Conservation (phyloP, 2,113 vertebrate species). For the Agapornis roseicollis region DNA sequence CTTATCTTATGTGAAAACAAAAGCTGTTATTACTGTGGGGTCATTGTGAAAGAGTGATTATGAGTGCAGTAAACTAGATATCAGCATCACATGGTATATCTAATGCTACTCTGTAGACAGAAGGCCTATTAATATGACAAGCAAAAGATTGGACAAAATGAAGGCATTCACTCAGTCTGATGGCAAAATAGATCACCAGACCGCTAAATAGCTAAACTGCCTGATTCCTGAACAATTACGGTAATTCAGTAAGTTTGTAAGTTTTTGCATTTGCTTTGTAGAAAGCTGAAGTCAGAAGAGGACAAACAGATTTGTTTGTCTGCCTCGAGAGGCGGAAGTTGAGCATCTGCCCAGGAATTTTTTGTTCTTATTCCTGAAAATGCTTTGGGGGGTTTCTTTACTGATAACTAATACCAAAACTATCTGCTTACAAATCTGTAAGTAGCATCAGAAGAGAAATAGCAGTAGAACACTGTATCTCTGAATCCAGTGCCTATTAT, state of each 20-base stretch:
- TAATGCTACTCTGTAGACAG: conserved; percentile 20
- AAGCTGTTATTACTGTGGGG: conserved; percentile 15
- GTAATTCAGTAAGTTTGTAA: conserved; percentile 19
- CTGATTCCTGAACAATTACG: conserved; percentile 1
- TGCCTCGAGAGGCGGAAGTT: not conserved
- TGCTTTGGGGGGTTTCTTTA: not conserved
- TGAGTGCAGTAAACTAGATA: not conserved
- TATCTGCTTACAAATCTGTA: not conserved
- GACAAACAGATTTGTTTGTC: conserved; percentile 3
- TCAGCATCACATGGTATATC: conserved; percentile 10
- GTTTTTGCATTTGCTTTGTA: conserved; percentile 18
- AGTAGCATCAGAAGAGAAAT: not conserved
- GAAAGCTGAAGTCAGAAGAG: conserved; percentile 7
- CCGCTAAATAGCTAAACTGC: conserved; percentile 30
- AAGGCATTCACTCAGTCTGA: conserved; percentile 15
- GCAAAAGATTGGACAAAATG: not conserved
- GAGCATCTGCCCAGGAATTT: not conserved
- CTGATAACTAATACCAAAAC: not conserved
- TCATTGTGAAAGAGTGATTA: not conserved
- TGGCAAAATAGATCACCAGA: conserved; percentile 36
- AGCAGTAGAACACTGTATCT: not conserved
- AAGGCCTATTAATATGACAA: conserved; percentile 28
- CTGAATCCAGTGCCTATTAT: not conserved
- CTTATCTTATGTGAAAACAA: not conserved
- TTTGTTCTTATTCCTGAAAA: not conserved